Conservation (phyloP, 2,888 invertebrate genomes). For the Drosophila acutilabella region DNA sequence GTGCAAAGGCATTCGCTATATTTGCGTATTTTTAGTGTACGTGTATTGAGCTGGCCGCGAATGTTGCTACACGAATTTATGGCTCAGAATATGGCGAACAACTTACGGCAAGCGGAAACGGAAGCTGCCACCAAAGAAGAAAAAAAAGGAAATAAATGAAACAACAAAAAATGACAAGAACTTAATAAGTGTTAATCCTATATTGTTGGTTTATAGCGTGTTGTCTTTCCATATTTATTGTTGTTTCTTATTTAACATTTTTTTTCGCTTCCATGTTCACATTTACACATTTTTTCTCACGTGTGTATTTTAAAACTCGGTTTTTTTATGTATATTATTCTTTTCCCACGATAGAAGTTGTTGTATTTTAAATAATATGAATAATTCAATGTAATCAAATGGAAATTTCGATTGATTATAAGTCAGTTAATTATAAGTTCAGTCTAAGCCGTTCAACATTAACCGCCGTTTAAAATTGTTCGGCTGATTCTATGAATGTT, state of each 20-base stretch:
- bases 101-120: conserved; percentile 15
- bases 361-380: too few relatives aligned
- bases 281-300: neutral
- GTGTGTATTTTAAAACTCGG: too few relatives aligned
- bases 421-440: too few relatives aligned
- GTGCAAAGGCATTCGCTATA: conserved; percentile 59
- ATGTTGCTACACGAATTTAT: conserved; percentile 58
- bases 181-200: conserved; percentile 75
- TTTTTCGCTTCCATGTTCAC: conserved; percentile 11
- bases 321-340: too few relatives aligned
- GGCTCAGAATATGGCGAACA: conserved; percentile 27
- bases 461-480: too few relatives aligned
- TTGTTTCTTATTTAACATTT: neutral
- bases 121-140: conserved; percentile 26
- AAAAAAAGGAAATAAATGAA: conserved; percentile 5
- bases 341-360: too few relatives aligned
- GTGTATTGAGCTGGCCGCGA: conserved; percentile 40
- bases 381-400: too few relatives aligned
- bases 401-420: too few relatives aligned
- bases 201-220: conserved; percentile 55
- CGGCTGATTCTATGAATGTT: neutral
- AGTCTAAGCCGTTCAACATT: too few relatives aligned
- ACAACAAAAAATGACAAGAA: conserved; percentile 17
- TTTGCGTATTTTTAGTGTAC: conserved; percentile 69
- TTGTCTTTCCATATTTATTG: conserved; percentile 24